Evolutionary conservation across 1,140 invertebrate species (phyloP), one percentile per base, ranked within the genome.

Genomic region (Danaus plexippus): DNA sequence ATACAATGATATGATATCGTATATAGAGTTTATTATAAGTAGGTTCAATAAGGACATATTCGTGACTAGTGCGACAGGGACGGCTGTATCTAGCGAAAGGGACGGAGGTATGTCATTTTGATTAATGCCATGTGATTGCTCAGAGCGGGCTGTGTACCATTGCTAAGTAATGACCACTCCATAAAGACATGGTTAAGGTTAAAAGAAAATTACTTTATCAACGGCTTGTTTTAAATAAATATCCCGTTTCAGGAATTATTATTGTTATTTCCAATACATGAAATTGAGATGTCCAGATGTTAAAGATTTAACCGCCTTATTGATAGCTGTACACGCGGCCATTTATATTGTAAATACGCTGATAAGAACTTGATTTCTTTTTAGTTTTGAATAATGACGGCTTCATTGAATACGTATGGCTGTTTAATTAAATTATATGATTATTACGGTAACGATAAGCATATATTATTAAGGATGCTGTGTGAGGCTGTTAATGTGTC

Each of bases 141-240:
- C 87, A 88, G 78, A 80, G 82, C 80, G 79, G 77, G 73, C 84
- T 85, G 77, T 84, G 82, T 85, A 85, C 82, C 82, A 84, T 84
- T 85, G 80, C 80, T 87, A 87, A 85, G 82, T 87, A 87, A 87
- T 87, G 81, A 81, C 84, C 84, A 81, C 77, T 87, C 84, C 84
- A 87, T 87, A 84, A 87, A 87, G 81, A 87, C 81, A 87, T 79
- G 84, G 81, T 87, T 84, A 87, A 85, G 84, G 84, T 87, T 85
- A 84, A 87, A 87, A 87, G 81, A 87, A 87, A 87, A 87, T 87
- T 87, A 87, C 81, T 87, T 87, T 85, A 87, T 87, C 84, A 87
- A 84, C 84, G 81, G 79, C 84, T 87, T 84, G 84, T 85, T 87
- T 87, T 84, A 84, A 87, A 87, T 84, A 87, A 87, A 87, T 87